Evolutionary conservation across 2,113 vertebrate species (phyloP).

Genomic region (Isurus oxyrinchus): DNA sequence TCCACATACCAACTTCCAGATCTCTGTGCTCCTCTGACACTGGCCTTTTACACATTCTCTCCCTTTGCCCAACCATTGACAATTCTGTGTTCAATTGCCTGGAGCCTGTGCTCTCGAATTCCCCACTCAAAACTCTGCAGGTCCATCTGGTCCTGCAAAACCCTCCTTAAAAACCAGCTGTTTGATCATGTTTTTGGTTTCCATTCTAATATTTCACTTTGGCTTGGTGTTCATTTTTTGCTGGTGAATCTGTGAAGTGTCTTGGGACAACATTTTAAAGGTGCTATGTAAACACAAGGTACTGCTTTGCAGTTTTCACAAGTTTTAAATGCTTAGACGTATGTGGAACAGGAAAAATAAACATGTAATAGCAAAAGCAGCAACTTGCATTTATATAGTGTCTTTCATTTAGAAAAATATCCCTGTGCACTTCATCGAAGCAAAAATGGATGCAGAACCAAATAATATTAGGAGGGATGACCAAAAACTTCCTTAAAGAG

Average conservation of each 20-base stretch:
- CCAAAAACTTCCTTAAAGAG: neutral
- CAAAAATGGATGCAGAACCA: neutral
- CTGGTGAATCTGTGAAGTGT: neutral
- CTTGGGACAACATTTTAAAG: neutral
- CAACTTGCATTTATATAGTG: neutral
- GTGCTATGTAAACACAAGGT: neutral
- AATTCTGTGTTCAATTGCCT: neutral
- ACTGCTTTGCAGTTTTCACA: neutral
- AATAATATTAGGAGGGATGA: neutral
- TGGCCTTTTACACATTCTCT: neutral
- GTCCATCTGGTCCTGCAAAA: neutral
- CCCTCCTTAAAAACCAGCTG: neutral
- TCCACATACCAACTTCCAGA: neutral
- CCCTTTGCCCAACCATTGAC: neutral
- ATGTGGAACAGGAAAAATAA: neutral
- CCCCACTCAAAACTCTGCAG: neutral
- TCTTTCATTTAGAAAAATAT: neutral
- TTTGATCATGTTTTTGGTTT: neutral
- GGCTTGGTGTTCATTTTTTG: neutral
- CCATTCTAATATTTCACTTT: neutral
- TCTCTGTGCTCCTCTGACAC: neutral
- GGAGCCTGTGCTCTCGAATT: neutral
- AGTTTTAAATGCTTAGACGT: neutral
- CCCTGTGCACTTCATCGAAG: neutral
- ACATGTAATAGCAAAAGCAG: neutral